Evolutionary conservation across 2,113 vertebrate species (phyloP), one percentile per base, ranked within the genome.

Genomic region (Salvelinus namaycush): DNA sequence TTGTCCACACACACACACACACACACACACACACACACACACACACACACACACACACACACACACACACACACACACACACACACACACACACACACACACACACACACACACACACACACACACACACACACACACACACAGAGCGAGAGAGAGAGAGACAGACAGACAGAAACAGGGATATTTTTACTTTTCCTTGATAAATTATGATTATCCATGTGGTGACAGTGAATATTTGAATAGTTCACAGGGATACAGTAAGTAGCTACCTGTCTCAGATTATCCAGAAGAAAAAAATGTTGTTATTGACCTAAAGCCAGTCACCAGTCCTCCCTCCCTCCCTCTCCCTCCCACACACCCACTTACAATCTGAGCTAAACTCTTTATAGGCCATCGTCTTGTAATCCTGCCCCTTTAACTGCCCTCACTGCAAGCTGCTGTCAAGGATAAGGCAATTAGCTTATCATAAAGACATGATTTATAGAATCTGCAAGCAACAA

Each of bases 401-500:
- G 85, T 92, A 92, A 90, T 87, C 88, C 90, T 75, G 62, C 79
- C 80, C 80, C 87, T 95, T 54, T 96, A 92, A 95, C 85, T 88
- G 87, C 91, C 85, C 79, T 82, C 76, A 84, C 85, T 91, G 81
- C 87, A 88, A 70, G 91, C 90, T 83, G 93, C 90, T 92, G 92
- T 95, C 95, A 95, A 96, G 94, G 94, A 93, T 93, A 95, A 92
- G 88, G 92, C 86, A 90, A 93, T 95, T 94, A 91, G 86, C 94
- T 94, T 93, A 94, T 94, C 90, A 78, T 83, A 80, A 76, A 90
- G 80, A 75, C 82, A 81, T 92, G 94, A 93, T 95, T 94, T 94
- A 93, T 88, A 91, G 92, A 92, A 90, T 83, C 70, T 81, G 72
- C 69, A 86, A 89, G 84, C 79, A 91, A 91, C 85, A 64, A 84